Percentiles rank a stretch among this genome's conserved stretches.
These are phyloP conservation scores for Hyla sarda DNA, from an alignment of 2,113 vertebrate species.

Conservation along the genomic window DNA sequence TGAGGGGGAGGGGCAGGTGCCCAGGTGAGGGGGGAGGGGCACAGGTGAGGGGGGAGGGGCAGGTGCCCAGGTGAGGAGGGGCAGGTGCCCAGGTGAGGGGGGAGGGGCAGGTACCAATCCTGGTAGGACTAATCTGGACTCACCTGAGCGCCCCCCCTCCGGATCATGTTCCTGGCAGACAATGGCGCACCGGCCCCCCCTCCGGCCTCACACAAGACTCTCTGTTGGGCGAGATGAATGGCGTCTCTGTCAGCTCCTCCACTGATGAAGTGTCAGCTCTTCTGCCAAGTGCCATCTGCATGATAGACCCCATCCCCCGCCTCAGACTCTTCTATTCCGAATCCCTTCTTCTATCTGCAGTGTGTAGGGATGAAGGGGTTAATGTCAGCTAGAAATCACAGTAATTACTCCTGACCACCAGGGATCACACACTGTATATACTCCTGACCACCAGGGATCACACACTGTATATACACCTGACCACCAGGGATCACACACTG, in stretches of 20 bases:
- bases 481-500: not conserved
- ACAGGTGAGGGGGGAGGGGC: no score
- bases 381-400: no score
- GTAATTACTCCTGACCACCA: not conserved
- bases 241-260: not conserved
- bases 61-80: no score
- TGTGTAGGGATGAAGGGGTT: no score
- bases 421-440: not conserved
- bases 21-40: no score
- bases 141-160: not conserved
- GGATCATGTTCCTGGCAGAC: not conserved
- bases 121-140: no score
- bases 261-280: not conserved
- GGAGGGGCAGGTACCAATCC: no score
- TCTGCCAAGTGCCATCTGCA: not conserved
- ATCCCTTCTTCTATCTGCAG: no score
- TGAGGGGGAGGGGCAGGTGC: no score
- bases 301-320: no score
- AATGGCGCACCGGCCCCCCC: not conserved
- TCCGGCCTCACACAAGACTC: not conserved
- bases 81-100: no score
- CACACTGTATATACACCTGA: not conserved
- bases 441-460: not conserved
- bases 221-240: slow-evolving; percentile 15
- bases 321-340: no score